Evolutionary conservation across 2,113 vertebrate genomes (phyloP).

Genomic region (Mystacornis crossleyi): DNA sequence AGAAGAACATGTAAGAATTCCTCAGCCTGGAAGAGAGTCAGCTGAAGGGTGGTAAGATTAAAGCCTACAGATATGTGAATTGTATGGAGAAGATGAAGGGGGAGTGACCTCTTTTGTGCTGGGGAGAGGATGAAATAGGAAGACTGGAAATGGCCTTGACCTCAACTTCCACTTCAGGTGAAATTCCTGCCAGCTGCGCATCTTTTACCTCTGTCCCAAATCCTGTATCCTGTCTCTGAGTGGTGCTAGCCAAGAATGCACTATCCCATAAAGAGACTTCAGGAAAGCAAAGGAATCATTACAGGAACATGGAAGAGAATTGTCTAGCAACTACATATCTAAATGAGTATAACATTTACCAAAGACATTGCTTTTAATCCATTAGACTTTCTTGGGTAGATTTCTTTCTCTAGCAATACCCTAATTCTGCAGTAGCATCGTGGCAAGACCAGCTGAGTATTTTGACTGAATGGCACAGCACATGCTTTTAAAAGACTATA

Average conservation of each 20-base stretch:
- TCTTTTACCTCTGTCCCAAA: background rate
- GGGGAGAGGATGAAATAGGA: conserved; percentile 12
- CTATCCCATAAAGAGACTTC: background rate
- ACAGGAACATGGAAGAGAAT: background rate
- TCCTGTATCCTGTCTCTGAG: background rate
- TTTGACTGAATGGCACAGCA: background rate
- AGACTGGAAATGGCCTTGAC: conserved; percentile 1
- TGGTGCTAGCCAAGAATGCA: background rate
- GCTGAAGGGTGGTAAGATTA: conserved; percentile 7
- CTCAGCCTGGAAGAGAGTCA: background rate
- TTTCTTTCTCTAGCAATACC: background rate
- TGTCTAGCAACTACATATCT: background rate
- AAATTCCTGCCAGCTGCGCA: background rate
- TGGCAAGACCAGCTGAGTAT: background rate
- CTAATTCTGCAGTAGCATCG: background rate
- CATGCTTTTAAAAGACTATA: background rate
- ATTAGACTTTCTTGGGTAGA: background rate
- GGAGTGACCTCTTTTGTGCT: background rate
- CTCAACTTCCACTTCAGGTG: background rate
- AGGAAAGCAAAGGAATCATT: background rate
- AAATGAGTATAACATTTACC: conserved; percentile 16
- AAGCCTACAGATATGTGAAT: background rate
- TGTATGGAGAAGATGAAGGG: background rate
- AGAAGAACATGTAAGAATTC: conserved; percentile 3
- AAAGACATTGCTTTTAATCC: background rate